A percentile compares a stretch with the other conserved stretches of the same genome.
These are phyloP conservation scores for Solen grandis DNA, from an alignment of 1,140 invertebrate genomes.

Conservation along the genomic window DNA sequence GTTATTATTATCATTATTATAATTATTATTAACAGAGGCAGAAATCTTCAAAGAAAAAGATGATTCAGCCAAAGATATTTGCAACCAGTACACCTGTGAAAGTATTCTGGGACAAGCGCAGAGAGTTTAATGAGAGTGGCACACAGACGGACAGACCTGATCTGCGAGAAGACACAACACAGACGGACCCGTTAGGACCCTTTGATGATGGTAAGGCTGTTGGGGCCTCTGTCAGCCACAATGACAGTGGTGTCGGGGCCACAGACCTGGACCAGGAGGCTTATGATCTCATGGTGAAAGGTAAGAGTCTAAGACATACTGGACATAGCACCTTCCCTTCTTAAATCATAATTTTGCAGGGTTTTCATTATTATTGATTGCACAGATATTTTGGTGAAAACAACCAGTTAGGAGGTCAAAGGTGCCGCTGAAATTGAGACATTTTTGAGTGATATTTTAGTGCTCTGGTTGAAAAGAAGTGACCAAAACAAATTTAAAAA, in stretches of 20 bases:
- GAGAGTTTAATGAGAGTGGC: not conserved
- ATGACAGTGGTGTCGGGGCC: constrained; percentile 37
- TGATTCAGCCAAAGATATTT: constrained; percentile 22
- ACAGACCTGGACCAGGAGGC: constrained; percentile 41
- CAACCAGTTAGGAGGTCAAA: too few relatives aligned
- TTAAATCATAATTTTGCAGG: too few relatives aligned
- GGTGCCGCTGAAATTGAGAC: too few relatives aligned
- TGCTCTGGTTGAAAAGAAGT: too few relatives aligned
- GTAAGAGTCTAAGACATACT: constrained; percentile 4
- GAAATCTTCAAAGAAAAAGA: constrained; percentile 2
- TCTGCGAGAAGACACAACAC: not conserved
- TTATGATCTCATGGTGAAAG: constrained; percentile 54
- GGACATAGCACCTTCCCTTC: too few relatives aligned
- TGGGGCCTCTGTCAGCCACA: constrained; percentile 14
- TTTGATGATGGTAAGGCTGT: too few relatives aligned
- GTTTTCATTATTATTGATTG: too few relatives aligned
- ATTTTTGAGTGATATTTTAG: too few relatives aligned
- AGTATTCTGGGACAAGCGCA: constrained; percentile 35
- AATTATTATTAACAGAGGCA: too few relatives aligned
- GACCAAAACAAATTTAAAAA: too few relatives aligned
- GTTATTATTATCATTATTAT: too few relatives aligned
- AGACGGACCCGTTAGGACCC: constrained; percentile 17
- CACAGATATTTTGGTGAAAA: too few relatives aligned
- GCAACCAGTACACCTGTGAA: constrained; percentile 25
- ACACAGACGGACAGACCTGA: not conserved